Evolutionary conservation across 2,888 invertebrate species (phyloP), one percentile per base, ranked within the genome.

Genomic region (Sinohyriopsis cumingii): DNA sequence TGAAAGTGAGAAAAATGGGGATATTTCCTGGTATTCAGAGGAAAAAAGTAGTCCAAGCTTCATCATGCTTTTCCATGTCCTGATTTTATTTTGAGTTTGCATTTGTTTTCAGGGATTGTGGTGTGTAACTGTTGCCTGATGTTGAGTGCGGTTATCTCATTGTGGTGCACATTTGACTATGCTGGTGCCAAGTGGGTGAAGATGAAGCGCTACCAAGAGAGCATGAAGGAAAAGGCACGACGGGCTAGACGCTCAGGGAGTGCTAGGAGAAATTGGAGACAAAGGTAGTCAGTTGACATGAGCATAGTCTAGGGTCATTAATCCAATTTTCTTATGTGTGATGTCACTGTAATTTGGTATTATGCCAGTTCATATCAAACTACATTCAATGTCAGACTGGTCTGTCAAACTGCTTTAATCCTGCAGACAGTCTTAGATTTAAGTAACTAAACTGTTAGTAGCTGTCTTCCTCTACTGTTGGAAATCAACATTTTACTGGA

Each of bases 181-280:
- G 95, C 95, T n/a, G 96, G 96, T 22, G 91, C 95, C 66, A 95
- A 95, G 63, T 96, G 95, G 95, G 95, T 96, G 45, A 95, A 95
- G 91, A 95, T 95, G 95, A 95, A 95, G 89, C 93, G 95, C 84
- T 95, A 95, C 90, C 95, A 95, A 89, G 92, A 95, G 75, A 95
- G 95, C 77, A 93, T 95, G 93, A 92, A 94, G 79, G 94, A 94
- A 63, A 95, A 94, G 86, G 92, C 93, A 85, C 94, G 94, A 82
- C 77, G 91, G 33, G 95, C 95, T 90, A 95, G 95, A 95, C 92
- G 95, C 80, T 95, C 95, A 90, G 93, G 95, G 20, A 77, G 78
- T 70, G 75, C 78, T 1, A 61, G 81, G 25, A 57, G 79, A 63
- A 81, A 81, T 66, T 81, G 81, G 81, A 69, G 81, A 68, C 81